Base-by-base conservation (phyloP, 2,797 vertebrate species). In the Falco naumanni region DNA sequence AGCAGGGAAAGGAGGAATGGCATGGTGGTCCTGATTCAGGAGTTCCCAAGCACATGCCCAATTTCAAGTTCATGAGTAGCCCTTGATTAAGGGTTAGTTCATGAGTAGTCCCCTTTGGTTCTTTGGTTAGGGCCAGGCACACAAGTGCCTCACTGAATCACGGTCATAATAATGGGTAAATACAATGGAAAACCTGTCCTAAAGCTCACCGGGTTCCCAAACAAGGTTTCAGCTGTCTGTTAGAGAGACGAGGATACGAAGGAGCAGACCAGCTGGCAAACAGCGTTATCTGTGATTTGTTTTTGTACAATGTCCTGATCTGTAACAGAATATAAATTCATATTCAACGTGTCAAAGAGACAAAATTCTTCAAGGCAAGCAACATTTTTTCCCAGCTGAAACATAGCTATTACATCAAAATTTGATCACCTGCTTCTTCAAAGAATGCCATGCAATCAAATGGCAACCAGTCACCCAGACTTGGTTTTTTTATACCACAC, bases 221-320 rank as follows among this genome's bases (percentile, higher is more conserved):
- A n/a, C 11, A 6, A 53, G 68, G 41, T 83, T 78, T 21, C 57
- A 86, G 15, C 22, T 93, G 17, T 69, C 65, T 84, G 39, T 39
- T 76, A n/a, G 26, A 25, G 72, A 76, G 56, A 56, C 28, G 25
- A 18, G 57, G 24, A 56, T 12, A 66, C 29, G 47, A 83, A 71
- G 39, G 47, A 92, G 31, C 16, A 78, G 39, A 71, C 17, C 1
- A 59, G 48, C 28, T 57, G 43, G 39, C 34, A 39, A 89, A 61
- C 5, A 37, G 39, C 4, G 39, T 39, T 43, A 53, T 7, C 39
- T 1, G 1, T 0, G 1, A 16, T 83, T 80, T 84, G 34, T 61
- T 89, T 84, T 71, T 6, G 3, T 34, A 43, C 22, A 37, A 33
- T 61, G 48, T 19, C 51, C 66, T 4, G 4, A 1, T 75, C 69